Evolutionary conservation across 2,888 invertebrate genomes (phyloP).

Genomic region (Drosophila paranaensis): DNA sequence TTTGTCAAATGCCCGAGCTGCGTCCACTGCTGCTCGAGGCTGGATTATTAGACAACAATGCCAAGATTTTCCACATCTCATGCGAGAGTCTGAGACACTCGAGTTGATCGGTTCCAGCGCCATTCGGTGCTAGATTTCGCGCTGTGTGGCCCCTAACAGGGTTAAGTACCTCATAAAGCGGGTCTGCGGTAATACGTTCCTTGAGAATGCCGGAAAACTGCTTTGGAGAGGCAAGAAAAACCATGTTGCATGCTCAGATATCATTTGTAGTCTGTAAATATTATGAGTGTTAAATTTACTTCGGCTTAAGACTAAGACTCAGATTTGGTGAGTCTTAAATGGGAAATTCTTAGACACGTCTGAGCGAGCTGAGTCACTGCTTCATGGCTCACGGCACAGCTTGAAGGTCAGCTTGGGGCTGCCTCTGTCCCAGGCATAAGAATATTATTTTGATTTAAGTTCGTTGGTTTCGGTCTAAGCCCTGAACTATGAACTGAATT

Average conservation of each 20-base stretch:
- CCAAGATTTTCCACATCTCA: constrained; percentile 28
- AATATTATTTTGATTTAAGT: not conserved
- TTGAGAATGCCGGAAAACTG: not conserved
- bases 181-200: constrained; percentile 28
- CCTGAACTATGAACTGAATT: constrained; percentile 1
- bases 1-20: constrained; percentile 63
- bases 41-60: constrained; percentile 57
- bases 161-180: constrained; percentile 54
- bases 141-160: constrained; percentile 49
- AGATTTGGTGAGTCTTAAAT: not conserved
- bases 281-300: not conserved
- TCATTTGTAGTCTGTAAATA: constrained; percentile 12
- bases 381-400: constrained; percentile 4
- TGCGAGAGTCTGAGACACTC: constrained; percentile 16
- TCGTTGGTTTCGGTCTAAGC: too few species aligned
- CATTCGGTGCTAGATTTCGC: constrained; percentile 60
- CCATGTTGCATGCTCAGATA: constrained; percentile 14
- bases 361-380: not conserved
- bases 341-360: not conserved
- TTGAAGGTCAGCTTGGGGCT: not conserved
- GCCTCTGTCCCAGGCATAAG: not conserved
- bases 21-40: constrained; percentile 27
- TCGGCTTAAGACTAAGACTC: not conserved
- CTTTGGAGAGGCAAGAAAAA: not conserved
- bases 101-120: constrained; percentile 39